These are phyloP conservation scores for Peromyscus californicus DNA, from an alignment of 2,113 vertebrate genomes.

Conservation along the genomic window DNA sequence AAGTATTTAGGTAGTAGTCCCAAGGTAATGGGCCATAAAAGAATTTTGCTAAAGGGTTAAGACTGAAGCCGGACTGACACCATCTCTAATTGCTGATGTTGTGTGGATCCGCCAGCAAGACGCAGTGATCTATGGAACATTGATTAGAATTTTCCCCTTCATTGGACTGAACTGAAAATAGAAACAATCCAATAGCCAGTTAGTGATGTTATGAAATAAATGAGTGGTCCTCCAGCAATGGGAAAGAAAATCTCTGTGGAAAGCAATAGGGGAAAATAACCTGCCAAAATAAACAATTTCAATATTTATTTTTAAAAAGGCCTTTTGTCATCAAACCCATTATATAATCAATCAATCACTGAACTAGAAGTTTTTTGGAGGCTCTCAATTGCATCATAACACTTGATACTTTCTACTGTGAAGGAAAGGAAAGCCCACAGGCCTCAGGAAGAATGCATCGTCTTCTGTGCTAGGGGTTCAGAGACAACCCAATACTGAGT, in stretches of 20 bases:
- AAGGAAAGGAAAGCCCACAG: not conserved
- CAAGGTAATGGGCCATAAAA: slow-evolving; percentile 58
- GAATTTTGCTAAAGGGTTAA: slow-evolving; percentile 53
- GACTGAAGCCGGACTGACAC: slow-evolving; percentile 9
- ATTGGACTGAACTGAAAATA: slow-evolving; percentile 52
- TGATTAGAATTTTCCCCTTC: slow-evolving; percentile 68
- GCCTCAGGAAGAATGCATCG: not conserved
- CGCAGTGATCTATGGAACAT: slow-evolving; percentile 55
- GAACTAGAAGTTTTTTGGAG: not conserved
- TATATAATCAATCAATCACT: slow-evolving; percentile 21
- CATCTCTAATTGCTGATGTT: slow-evolving; percentile 34
- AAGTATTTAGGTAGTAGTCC: slow-evolving; percentile 36
- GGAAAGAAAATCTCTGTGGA: slow-evolving; percentile 35
- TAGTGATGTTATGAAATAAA: slow-evolving; percentile 61
- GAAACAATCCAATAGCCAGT: slow-evolving; percentile 38
- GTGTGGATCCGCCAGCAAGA: not conserved
- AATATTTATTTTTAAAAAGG: slow-evolving; percentile 32
- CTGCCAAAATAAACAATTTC: not conserved
- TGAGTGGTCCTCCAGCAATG: not conserved
- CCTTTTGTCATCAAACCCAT: slow-evolving; percentile 4
- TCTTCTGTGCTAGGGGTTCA: not conserved
- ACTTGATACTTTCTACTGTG: not conserved
- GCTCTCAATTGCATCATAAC: not conserved
- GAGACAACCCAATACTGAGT: not conserved
- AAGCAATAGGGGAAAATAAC: not conserved